Percentiles rank a stretch among this genome's conserved stretches.
Conservation (phyloP, 1,140 invertebrate genomes). For the Pseudomyrmex flavicornis region DNA sequence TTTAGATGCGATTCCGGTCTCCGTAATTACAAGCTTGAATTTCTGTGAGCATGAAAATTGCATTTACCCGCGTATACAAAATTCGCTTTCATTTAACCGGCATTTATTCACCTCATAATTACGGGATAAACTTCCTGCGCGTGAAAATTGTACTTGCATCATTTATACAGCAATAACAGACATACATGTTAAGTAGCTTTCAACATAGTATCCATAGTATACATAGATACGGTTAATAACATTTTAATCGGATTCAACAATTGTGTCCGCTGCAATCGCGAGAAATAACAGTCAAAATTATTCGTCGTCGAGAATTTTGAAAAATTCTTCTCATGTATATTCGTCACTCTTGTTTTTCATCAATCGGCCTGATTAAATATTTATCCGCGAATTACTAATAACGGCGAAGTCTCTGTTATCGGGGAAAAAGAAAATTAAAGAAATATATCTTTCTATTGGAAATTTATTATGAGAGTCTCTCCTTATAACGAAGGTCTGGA, state of each 20-base stretch:
- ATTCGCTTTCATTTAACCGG: conserved; percentile 23
- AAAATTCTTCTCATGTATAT: neutral
- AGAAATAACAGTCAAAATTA: neutral
- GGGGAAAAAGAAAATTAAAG: no score
- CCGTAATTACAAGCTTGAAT: neutral
- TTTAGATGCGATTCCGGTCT: neutral
- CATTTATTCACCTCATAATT: conserved; percentile 1
- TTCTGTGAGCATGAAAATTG: neutral
- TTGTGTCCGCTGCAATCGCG: conserved; percentile 9
- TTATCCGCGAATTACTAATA: conserved; percentile 13
- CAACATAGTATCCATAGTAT: conserved; percentile 3
- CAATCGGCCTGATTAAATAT: neutral
- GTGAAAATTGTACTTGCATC: conserved; percentile 22
- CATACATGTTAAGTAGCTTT: neutral
- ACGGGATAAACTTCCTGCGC: conserved; percentile 1
- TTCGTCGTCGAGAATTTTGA: neutral
- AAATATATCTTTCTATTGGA: no score
- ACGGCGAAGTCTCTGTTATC: neutral
- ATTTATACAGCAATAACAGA: conserved; percentile 18
- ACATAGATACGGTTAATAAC: conserved; percentile 15
- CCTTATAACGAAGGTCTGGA: no score
- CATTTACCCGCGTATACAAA: neutral
- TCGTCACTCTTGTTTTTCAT: neutral
- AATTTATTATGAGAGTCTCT: no score
- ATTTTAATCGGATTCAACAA: conserved; percentile 19